Conservation (phyloP, 2,888 invertebrate genomes). For the Amphipyra tragopoginis region DNA sequence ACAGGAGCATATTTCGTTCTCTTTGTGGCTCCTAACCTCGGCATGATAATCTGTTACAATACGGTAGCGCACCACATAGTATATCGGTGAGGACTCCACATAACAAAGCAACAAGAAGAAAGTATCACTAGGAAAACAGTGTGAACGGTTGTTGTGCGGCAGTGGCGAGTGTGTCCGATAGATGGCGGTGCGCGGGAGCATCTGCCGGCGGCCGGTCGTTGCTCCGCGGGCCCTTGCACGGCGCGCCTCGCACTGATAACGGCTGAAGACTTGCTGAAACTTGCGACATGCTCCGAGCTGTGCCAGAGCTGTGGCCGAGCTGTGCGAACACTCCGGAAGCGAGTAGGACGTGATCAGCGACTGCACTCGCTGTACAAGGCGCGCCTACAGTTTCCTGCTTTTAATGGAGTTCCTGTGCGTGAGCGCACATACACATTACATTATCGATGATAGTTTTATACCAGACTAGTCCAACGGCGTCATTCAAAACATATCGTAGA, state of each 20-base stretch:
- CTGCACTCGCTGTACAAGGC: constrained; percentile 18
- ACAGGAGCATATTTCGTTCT: constrained; percentile 2
- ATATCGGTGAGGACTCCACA: constrained; percentile 3
- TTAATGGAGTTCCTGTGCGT: constrained; percentile 51
- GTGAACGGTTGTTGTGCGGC: constrained; percentile 39
- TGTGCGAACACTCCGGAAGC: constrained; percentile 3
- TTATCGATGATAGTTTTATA: constrained; percentile 2
- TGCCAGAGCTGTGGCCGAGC: neutral
- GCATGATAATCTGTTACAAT: neutral
- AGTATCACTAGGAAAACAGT: constrained; percentile 41
- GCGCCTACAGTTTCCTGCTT: constrained; percentile 37
- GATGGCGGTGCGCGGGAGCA: constrained; percentile 65
- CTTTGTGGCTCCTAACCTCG: neutral
- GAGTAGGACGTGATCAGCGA: constrained; percentile 3
- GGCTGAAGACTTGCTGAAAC: constrained; percentile 18
- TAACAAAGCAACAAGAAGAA: constrained; percentile 33
- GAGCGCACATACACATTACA: constrained; percentile 22
- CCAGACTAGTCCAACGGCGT: neutral
- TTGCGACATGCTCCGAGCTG: neutral
- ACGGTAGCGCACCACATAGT: neutral
- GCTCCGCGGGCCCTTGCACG: constrained; percentile 61
- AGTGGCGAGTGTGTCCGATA: constrained; percentile 55
- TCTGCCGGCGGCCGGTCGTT: constrained; percentile 69
- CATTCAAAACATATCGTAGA: neutral
- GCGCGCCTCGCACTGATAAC: constrained; percentile 43